Base-by-base conservation (phyloP, 2,888 invertebrate genomes). In the Hirtodrosophila trivittata region DNA sequence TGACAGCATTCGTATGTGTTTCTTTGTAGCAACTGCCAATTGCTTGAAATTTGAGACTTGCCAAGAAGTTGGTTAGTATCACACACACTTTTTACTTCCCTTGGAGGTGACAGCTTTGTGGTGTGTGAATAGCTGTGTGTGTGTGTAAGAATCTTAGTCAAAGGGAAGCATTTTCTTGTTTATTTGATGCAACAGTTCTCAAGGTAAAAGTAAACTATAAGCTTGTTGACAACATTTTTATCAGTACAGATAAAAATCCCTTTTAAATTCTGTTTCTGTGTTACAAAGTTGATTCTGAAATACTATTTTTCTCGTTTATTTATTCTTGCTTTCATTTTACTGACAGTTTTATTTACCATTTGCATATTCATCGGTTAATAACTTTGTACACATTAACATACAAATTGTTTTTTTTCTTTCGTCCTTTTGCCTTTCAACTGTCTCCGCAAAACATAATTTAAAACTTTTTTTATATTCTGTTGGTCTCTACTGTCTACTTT, bases 11-110 rank as follows among this genome's bases (percentile, higher is more conserved):
- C 52, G 43, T 43, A 37, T 50, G 51, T 32, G 39, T 38, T 28
- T 55, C 47, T 14, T 21, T n/a, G n/a, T n/a, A n/a, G n/a, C 25
- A 47, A 35, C 68, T 51, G 64, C 68, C 69, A 68, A 64, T 16
- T 64, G 49, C 42, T 58, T 26, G 60, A 47, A 43, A 66, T 60
- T 65, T 55, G 37, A 65, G 66, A 38, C 55, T 47, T 56, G 49
- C 51, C 49, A 52, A 67, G 14, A 39, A 63, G 63, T 63, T 54
- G 52, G 18, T 35, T 47, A 21, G 37, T 35, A 39, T 62, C 64
- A 49, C n/a, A n/a, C n/a, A n/a, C n/a, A n/a, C n/a, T n/a, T n/a
- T n/a, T n/a, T n/a, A n/a, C n/a, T n/a, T n/a, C n/a, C n/a, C n/a
- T n/a, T n/a, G n/a, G n/a, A n/a, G n/a, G n/a, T n/a, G n/a, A n/a